Conservation (phyloP, 2,797 vertebrate genomes). For the Myotis vivesi region DNA sequence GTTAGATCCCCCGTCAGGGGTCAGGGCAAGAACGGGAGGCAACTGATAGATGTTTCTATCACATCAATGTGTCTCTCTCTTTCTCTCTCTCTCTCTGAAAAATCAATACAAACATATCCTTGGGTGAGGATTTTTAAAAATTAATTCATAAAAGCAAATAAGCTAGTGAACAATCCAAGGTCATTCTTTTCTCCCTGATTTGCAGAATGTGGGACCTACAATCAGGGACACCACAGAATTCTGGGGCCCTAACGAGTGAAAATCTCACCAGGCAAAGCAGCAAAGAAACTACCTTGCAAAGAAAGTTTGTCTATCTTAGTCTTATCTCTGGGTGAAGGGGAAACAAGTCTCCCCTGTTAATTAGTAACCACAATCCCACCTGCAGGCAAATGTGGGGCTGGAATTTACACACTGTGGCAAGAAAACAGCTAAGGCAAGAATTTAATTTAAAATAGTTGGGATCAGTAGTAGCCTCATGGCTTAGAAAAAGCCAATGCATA, state of each 20-base stretch:
- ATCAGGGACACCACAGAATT: background rate
- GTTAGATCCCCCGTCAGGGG: background rate
- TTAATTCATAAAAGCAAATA: background rate
- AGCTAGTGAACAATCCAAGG: background rate
- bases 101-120: background rate
- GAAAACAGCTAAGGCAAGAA: background rate
- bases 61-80: too few relatives aligned
- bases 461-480: background rate
- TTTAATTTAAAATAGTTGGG: background rate
- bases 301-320: background rate
- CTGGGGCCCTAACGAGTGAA: background rate
- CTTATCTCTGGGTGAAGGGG: background rate
- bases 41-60: background rate
- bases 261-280: background rate
- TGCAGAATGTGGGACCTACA: background rate
- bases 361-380: background rate
- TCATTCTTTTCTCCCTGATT: background rate
- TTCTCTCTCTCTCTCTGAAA: background rate
- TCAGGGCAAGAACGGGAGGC: background rate
- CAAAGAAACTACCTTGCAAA: background rate
- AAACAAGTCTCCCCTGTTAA: background rate
- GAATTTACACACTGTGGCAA: background rate
- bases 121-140: background rate
- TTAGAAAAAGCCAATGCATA: background rate
- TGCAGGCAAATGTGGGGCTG: background rate